Base-by-base conservation (phyloP, 2,888 invertebrate genomes). In the Bhutanitis thaidina region DNA sequence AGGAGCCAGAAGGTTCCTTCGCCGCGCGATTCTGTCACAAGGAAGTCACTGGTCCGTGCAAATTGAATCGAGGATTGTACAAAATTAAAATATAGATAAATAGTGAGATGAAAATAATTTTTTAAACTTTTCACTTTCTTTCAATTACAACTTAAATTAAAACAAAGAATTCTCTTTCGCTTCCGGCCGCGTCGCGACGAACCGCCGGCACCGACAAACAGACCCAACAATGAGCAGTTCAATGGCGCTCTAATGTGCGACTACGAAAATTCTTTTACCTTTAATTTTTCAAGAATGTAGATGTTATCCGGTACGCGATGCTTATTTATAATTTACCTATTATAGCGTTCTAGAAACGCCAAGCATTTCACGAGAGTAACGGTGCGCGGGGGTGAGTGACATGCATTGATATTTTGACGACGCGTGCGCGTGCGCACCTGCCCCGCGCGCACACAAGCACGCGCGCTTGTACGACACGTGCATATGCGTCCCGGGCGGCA, bases 321-420 rank as follows among this genome's bases (percentile, higher is more conserved):
- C 50, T 53, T 52, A 52, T 56, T 57, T 53, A 38, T 43, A 53
- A 53, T 53, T 50, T 54, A 43, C 52, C 43, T 54, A 54, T 49
- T 54, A 49, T 16, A 37, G 43, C 43, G 49, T 49, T 49, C 36
- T 32, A 20, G 36, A 38, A 41, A 36, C 35, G 48, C 40, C 15
- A 43, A 29, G 36, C 36, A 35, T 39, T 8, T 35, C 29, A 35
- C 37, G 47, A 14, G 48, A 38, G 49, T 40, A 43, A 20, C 39
- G 49, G 40, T 36, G 43, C 40, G 50, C 56, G 64, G 64, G 75
- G 81, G 80, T 79, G 78, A 80, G 65, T 74, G 81, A 80, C 83
- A 77, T 67, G 65, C 59, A 76, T 61, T 79, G 81, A 74, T 82
- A 78, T 80, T 20, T 81, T 74, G 66, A 32, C 63, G 57, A 65